Base-by-base conservation (phyloP, 2,888 invertebrate species). In the Adela reaumurella region DNA sequence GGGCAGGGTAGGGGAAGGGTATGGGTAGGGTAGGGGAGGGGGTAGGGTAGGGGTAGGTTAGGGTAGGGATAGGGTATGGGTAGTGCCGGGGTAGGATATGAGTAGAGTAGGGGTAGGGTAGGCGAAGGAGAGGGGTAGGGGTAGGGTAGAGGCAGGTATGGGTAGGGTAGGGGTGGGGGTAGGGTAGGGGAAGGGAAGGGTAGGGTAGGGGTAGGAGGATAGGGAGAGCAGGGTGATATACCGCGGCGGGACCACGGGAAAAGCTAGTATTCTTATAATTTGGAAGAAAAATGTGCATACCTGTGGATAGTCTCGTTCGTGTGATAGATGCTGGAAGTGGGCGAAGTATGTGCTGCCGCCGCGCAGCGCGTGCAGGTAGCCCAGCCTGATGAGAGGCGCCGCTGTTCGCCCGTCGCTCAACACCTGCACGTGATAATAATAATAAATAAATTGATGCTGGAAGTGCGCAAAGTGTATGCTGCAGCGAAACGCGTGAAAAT, bases 351-450 rank as follows among this genome's bases (percentile, higher is more conserved):
- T 90, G 47, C 86, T 87, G 45, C 91, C 91, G 3, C 90, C 90
- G 52, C 85, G 81, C 55, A 90, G 71, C 28, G 91, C 88, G 65
- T 92, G 92, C 50, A 92, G 81, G 58, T 90, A 88, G 0, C 90
- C 92, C 49, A 93, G 79, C 58, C 90, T 81, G 51, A 93, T 86
- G 44, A 89, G 71, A 16, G 94, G 94, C 10, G 96, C 91, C 0
- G 92, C 92, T 48, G 92, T 92, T 58, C 96, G 90, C 0, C 94
- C 95, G 65, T 97, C 97, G 61, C 95, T 93, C 48, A 97, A 77
- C 52, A 95, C 88, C 67, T 82, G 64, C 16, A 18, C 19, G 11
- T 14, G 35, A 8, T 8, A 24, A 24, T 8, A 24, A 4, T 24
- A 4, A 6, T 8, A 24, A 24, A 8, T 8, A n/a, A n/a, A 90